Percentiles rank a stretch among this genome's conserved stretches.
Evolutionary conservation across 2,888 invertebrate genomes (phyloP).

Genomic region (Clepsis dumicolana): DNA sequence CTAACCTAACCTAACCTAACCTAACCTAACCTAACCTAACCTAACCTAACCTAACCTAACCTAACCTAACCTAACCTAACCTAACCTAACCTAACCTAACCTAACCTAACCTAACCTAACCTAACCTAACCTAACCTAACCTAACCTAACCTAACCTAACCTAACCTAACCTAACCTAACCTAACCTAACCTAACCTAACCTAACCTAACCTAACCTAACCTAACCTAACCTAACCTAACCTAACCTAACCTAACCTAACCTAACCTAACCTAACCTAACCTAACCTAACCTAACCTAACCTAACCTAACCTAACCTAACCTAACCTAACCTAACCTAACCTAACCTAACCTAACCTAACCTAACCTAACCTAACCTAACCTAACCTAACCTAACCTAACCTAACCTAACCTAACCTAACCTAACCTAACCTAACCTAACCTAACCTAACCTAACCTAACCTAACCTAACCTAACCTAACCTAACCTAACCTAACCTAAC

Average conservation of each 20-base stretch:
- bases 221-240: conserved; percentile 48
- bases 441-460: conserved; percentile 42
- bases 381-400: conserved; percentile 44
- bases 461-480: conserved; percentile 43
- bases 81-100: conserved; percentile 47
- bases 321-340: conserved; percentile 50
- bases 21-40: conserved; percentile 50
- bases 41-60: conserved; percentile 50
- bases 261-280: conserved; percentile 48
- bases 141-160: conserved; percentile 47
- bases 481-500: conserved; percentile 43
- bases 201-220: conserved; percentile 48
- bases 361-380: conserved; percentile 50
- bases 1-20: conserved; percentile 48
- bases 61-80: conserved; percentile 52
- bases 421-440: conserved; percentile 44
- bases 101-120: conserved; percentile 47
- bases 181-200: conserved; percentile 46
- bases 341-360: conserved; percentile 50
- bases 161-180: conserved; percentile 46
- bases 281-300: conserved; percentile 47
- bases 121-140: conserved; percentile 47
- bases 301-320: conserved; percentile 49
- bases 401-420: conserved; percentile 36
- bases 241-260: conserved; percentile 48